phyloP scores from a whole-genome alignment of 2,113 vertebrate genomes.

The Cinclus mexicanus region DNA sequence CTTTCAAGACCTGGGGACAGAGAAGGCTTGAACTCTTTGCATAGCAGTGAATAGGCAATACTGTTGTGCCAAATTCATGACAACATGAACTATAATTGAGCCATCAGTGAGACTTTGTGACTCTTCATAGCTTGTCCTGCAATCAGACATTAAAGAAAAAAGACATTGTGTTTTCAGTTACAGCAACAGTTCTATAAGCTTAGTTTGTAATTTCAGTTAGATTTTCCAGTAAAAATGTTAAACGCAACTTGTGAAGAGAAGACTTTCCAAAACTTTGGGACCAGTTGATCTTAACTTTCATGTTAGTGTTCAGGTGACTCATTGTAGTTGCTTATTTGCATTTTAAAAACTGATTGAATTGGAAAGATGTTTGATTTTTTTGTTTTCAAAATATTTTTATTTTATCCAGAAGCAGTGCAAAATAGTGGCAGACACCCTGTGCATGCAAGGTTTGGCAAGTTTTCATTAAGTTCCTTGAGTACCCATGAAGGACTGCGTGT shows the following conservation, averaged over 20 bases:
- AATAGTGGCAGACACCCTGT: background rate
- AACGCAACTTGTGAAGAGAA: background rate
- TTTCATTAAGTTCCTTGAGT: background rate
- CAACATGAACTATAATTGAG: slow-evolving; percentile 1
- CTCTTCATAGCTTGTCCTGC: slow-evolving; percentile 8
- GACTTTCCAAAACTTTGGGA: background rate
- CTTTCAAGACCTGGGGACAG: background rate
- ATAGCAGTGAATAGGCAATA: background rate
- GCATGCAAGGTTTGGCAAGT: background rate
- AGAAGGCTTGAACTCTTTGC: background rate
- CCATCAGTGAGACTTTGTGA: background rate
- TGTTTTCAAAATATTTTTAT: background rate
- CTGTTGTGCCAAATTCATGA: slow-evolving; percentile 15
- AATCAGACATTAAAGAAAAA: background rate
- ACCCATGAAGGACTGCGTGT: background rate
- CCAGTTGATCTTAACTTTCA: background rate
- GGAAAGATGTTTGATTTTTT: background rate
- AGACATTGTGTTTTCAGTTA: background rate
- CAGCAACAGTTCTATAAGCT: background rate
- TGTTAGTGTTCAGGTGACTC: background rate
- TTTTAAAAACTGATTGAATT: background rate
- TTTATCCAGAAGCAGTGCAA: background rate
- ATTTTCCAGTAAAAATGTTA: background rate
- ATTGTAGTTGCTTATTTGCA: background rate
- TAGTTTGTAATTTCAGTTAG: background rate